A percentile compares a stretch with the other conserved stretches of the same genome.
Conservation (phyloP, 2,888 invertebrate genomes). For the Mesochorus sp. region DNA sequence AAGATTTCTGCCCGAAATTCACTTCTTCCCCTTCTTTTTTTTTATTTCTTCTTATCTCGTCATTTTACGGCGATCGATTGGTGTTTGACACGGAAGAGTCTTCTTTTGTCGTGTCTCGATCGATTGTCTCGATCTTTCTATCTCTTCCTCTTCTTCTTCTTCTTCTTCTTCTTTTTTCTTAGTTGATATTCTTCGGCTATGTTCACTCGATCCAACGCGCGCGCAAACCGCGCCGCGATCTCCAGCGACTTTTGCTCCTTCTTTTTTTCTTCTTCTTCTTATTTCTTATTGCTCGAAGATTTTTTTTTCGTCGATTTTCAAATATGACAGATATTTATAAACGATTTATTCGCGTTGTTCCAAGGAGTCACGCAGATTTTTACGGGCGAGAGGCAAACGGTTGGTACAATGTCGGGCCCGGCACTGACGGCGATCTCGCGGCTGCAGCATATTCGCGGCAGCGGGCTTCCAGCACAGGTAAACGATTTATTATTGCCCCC, state of each 20-base stretch:
- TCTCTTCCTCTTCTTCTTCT: neutral
- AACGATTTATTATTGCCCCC: slow-evolving; percentile 80
- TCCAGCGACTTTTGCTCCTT: neutral
- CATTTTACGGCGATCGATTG: no score
- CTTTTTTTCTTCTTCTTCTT: no score
- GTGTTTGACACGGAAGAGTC: no score
- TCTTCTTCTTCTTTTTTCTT: no score
- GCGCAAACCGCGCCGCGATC: neutral
- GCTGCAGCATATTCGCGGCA: slow-evolving; percentile 55
- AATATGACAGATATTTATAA: no score
- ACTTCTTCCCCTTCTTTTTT: no score
- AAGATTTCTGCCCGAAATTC: no score
- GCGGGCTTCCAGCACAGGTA: slow-evolving; percentile 72
- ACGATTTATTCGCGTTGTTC: no score
- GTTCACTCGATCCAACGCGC: neutral
- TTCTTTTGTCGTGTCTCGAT: neutral
- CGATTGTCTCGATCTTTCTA: neutral
- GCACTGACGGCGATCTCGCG: slow-evolving; percentile 71
- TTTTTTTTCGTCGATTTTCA: no score
- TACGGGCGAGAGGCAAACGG: slow-evolving; percentile 63
- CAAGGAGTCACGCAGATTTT: no score
- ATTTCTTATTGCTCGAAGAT: no score
- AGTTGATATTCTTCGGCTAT: neutral
- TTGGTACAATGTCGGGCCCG: slow-evolving; percentile 76
- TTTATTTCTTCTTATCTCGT: no score